These are phyloP conservation scores for Emydocephalus ijimae DNA, from an alignment of 2,113 vertebrate genomes.

Conservation along the genomic window DNA sequence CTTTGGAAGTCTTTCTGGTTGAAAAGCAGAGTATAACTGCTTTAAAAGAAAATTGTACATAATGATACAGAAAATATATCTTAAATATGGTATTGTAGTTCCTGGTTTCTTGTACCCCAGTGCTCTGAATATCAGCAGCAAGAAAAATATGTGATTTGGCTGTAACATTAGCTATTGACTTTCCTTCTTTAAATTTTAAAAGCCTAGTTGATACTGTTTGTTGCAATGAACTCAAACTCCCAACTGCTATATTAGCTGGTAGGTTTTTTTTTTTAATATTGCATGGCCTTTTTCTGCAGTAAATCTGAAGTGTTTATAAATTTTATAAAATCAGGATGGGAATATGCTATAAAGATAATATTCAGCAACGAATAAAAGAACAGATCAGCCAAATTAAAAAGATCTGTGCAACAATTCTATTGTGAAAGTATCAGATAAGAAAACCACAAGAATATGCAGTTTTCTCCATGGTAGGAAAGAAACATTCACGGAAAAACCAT, in stretches of 20 bases:
- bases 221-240: not conserved
- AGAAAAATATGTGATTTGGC: not conserved
- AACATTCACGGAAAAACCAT: not conserved
- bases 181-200: not conserved
- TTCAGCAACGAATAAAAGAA: not conserved
- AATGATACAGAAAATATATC: not conserved
- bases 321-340: not conserved
- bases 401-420: too few relatives aligned
- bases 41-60: not conserved
- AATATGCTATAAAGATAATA: not conserved
- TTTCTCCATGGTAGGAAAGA: not conserved
- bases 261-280: not conserved
- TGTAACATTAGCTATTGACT: not conserved
- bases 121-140: not conserved
- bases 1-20: not conserved
- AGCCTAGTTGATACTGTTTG: not conserved
- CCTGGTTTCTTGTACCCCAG: not conserved
- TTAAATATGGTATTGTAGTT: not conserved
- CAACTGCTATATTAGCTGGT: not conserved
- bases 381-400: not conserved
- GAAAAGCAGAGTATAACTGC: not conserved
- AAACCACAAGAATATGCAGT: not conserved
- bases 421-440: not conserved
- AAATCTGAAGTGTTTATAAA: not conserved
- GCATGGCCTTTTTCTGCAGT: not conserved